Evolutionary conservation across 2,797 vertebrate genomes (phyloP).

Genomic region (Pangasius larnaudii): DNA sequence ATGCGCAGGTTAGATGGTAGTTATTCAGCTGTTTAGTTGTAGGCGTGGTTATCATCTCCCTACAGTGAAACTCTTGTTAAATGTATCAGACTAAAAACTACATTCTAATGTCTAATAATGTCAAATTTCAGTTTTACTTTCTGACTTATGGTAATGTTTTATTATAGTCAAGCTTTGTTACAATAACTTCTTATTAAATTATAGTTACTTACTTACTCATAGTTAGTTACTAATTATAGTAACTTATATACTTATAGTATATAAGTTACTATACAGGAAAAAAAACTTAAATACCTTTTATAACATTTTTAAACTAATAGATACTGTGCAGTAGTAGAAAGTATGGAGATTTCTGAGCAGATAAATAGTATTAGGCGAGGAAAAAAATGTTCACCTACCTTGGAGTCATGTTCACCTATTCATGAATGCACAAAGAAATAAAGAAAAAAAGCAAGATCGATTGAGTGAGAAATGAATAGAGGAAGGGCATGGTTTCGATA

Average conservation of each 20-base stretch:
- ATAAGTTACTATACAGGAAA: too few species aligned
- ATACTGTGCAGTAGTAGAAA: neutral
- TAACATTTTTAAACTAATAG: neutral
- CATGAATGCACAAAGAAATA: neutral
- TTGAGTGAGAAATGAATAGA: neutral
- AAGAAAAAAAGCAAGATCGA: neutral
- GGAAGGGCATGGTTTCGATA: neutral
- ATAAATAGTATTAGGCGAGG: neutral
- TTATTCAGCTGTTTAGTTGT: neutral
- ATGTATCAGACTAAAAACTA: neutral
- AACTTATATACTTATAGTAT: too few species aligned
- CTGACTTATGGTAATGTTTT: neutral
- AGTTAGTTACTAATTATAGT: too few species aligned
- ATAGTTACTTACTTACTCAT: too few species aligned
- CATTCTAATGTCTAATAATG: neutral
- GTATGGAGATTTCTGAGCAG: neutral
- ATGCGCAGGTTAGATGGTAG: neutral
- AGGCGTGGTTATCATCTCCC: neutral
- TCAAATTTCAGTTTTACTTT: neutral
- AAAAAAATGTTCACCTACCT: neutral
- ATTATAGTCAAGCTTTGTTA: neutral
- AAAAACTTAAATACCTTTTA: too few species aligned
- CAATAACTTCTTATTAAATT: neutral
- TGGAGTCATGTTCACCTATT: neutral
- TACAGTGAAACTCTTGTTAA: neutral